Percentiles rank a stretch among this genome's conserved stretches.
These are phyloP conservation scores for Cybosia mesomella DNA, from an alignment of 2,888 invertebrate species.

Conservation along the genomic window DNA sequence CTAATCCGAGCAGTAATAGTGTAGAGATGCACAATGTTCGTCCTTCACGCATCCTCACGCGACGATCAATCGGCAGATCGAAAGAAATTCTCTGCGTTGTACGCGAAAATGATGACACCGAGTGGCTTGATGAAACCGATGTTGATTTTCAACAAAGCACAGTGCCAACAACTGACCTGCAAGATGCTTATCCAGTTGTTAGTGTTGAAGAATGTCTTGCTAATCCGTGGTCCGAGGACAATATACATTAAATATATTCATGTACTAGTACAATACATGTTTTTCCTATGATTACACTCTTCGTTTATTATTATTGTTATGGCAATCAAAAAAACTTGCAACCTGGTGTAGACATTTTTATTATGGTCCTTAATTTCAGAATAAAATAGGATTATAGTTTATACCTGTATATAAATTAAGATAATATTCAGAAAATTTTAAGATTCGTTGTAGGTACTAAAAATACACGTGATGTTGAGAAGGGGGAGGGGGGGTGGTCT, in stretches of 20 bases:
- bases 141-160: slow-evolving; percentile 5
- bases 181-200: slow-evolving; percentile 32
- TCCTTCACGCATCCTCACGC: slow-evolving; percentile 16
- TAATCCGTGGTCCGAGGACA: slow-evolving; percentile 35
- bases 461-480: no score
- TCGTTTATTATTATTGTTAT: no score
- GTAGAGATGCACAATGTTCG: slow-evolving; percentile 28
- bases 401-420: no score
- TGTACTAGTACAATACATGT: slow-evolving; percentile 1
- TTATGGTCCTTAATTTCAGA: no score
- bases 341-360: no score
- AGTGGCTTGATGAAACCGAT: slow-evolving; percentile 4
- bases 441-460: no score
- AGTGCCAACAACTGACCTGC: slow-evolving; percentile 35
- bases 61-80: slow-evolving; percentile 1
- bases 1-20: slow-evolving; percentile 28
- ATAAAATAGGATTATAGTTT: no score
- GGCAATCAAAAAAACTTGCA: no score
- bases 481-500: no score
- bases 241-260: slow-evolving; percentile 25
- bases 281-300: no score
- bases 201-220: slow-evolving; percentile 21
- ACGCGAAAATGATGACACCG: slow-evolving; percentile 12
- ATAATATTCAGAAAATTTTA: no score
- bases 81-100: slow-evolving; percentile 11